Base-by-base conservation (phyloP, 2,113 vertebrate species). In the Buteo buteo region DNA sequence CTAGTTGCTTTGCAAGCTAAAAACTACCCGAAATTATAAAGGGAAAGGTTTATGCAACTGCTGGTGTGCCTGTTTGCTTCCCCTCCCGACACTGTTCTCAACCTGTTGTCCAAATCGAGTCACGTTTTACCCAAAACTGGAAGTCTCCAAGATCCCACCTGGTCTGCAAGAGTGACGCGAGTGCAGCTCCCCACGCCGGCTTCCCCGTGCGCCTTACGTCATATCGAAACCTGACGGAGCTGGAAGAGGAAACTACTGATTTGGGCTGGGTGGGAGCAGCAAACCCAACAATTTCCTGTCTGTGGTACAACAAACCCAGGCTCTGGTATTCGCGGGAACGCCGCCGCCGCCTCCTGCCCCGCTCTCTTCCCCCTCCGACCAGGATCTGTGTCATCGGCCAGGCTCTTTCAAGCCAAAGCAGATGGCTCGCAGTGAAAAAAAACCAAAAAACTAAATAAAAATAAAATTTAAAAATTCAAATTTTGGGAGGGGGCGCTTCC, bases 271-370 rank as follows among this genome's bases (percentile, higher is more conserved):
- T 95, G 90, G 93, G 93, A 96, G 93, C 91, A 83, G 93, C 92
- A 96, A 96, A 95, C 94, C 89, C 94, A 94, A 91, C 93, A 89
- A 96, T 95, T 98, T 98, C 97, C 97, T 96, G 95, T 93, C 94
- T 97, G 96, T 83, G 96, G 95, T 96, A 73, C 7, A n/a, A 84
- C 88, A 94, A 94, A 89, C 57, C 78, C 80, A 22, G n/a, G 67
- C 87, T 28, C 62, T 90, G 76, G 92, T 57, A 77, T 61, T 69
- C 9, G 20, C 34, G 65, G 87, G 87, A 34, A 67, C 32, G 6
- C 24, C 9, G 31, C 5, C 19, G 13, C 52, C 7, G 1, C 82
- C 78, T 55, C 79, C 73, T 9, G 7, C 42, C 65, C 83, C 6
- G 0, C 1, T 8, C 54, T 59, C 80, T 64, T 67, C 82, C 87